phyloP scores from a whole-genome alignment of 1,140 invertebrate species.

The Orius insidiosus region DNA sequence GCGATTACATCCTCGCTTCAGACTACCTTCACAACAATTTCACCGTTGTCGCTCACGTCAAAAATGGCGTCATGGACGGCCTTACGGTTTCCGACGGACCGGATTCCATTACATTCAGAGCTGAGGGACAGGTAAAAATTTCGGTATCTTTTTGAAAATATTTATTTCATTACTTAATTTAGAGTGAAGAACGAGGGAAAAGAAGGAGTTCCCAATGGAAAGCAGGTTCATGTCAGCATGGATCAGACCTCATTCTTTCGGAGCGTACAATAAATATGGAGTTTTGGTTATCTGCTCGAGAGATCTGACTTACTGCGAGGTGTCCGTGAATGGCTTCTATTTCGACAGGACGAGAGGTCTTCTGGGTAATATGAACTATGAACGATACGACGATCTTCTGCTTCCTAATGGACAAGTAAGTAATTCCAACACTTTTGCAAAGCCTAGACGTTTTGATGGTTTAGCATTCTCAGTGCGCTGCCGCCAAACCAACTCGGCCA shows the following conservation, averaged over 20 bases:
- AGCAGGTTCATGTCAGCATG: constrained; percentile 26
- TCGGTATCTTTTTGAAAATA: neutral
- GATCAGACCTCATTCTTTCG: constrained; percentile 25
- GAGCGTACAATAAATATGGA: constrained; percentile 26
- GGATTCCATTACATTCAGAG: constrained; percentile 39
- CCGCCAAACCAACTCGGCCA: no score
- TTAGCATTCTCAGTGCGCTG: constrained; percentile 10
- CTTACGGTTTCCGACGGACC: constrained; percentile 38
- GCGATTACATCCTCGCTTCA: constrained; percentile 64
- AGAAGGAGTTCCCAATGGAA: constrained; percentile 31
- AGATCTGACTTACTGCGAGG: constrained; percentile 39
- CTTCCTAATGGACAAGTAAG: constrained; percentile 50
- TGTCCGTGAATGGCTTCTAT: constrained; percentile 60
- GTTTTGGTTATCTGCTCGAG: constrained; percentile 31
- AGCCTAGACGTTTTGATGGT: no score
- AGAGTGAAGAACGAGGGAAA: no score
- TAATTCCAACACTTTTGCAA: neutral
- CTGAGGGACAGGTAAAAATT: constrained; percentile 33
- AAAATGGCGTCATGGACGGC: constrained; percentile 35
- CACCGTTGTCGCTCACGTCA: constrained; percentile 41
- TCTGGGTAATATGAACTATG: constrained; percentile 74
- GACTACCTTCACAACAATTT: constrained; percentile 72
- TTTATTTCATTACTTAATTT: neutral
- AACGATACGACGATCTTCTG: constrained; percentile 64
- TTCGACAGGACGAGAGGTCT: constrained; percentile 67